Conservation (phyloP, 1,140 invertebrate species). For the Chelonus insularis region DNA sequence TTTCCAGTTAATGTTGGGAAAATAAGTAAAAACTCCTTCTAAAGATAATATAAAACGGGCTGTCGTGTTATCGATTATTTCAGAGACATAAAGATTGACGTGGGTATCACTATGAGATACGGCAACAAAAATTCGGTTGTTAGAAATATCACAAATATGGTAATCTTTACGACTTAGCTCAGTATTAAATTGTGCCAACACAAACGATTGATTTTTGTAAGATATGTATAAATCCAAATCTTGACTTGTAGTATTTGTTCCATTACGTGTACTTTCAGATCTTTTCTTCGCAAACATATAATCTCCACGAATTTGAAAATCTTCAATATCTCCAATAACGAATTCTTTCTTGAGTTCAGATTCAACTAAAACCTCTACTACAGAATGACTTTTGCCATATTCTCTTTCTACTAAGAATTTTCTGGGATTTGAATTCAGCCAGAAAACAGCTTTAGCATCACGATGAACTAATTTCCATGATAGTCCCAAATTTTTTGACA, state of each 20-base stretch:
- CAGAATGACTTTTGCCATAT: slow-evolving; percentile 66
- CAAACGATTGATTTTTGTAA: slow-evolving; percentile 71
- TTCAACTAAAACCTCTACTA: slow-evolving; percentile 59
- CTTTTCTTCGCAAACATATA: slow-evolving; percentile 80
- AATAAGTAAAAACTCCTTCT: slow-evolving; percentile 81
- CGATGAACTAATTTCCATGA: slow-evolving; percentile 70
- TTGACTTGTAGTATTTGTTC: slow-evolving; percentile 27
- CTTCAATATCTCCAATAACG: slow-evolving; percentile 72
- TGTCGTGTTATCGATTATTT: slow-evolving; percentile 61
- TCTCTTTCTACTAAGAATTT: slow-evolving; percentile 72
- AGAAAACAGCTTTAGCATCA: too few relatives aligned
- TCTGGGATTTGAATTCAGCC: slow-evolving; percentile 56
- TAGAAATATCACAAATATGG: slow-evolving; percentile 82
- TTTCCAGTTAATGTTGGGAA: slow-evolving; percentile 78
- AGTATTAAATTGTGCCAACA: slow-evolving; percentile 75
- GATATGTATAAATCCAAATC: slow-evolving; percentile 76
- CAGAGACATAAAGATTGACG: slow-evolving; percentile 80
- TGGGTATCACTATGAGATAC: slow-evolving; percentile 76
- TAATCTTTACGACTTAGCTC: slow-evolving; percentile 70
- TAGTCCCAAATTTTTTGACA: slow-evolving; percentile 74
- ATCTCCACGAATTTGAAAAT: slow-evolving; percentile 81
- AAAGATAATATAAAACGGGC: slow-evolving; percentile 78
- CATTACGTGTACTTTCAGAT: not conserved
- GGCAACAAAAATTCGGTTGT: slow-evolving; percentile 79
- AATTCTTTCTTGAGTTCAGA: slow-evolving; percentile 31